A percentile compares a stretch with the other conserved stretches of the same genome.
Conservation (phyloP, 2,888 invertebrate species). For the Abrostola tripartita region DNA sequence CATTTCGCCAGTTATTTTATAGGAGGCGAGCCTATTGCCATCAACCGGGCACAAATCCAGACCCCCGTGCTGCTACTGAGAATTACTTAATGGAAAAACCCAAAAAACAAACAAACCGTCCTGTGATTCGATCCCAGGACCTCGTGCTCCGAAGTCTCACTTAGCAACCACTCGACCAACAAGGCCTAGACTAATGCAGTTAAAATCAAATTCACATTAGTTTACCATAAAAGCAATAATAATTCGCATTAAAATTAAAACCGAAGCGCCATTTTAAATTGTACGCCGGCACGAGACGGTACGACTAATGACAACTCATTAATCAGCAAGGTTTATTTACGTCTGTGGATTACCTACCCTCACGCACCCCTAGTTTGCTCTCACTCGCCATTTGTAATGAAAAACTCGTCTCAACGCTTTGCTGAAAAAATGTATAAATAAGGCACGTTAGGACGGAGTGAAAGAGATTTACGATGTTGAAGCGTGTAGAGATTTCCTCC, state of each 20-base stretch:
- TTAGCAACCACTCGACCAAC: no score
- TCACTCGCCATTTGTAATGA: slow-evolving; percentile 26
- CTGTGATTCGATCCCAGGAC: no score
- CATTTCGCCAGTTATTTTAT: no score
- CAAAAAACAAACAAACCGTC: no score
- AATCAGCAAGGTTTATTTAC: slow-evolving; percentile 51
- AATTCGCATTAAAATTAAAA: slow-evolving; percentile 36
- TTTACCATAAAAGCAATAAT: slow-evolving; percentile 5
- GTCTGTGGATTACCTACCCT: slow-evolving; percentile 37
- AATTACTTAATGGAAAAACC: no score
- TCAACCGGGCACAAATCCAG: no score
- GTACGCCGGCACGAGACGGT: slow-evolving; percentile 30
- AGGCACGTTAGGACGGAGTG: slow-evolving; percentile 17
- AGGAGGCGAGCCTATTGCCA: no score
- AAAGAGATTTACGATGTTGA: slow-evolving; percentile 18
- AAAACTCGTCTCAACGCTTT: slow-evolving; percentile 30
- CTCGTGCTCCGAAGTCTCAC: no score
- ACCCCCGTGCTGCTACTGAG: no score
- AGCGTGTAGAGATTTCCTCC: slow-evolving; percentile 10
- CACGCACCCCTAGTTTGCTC: slow-evolving; percentile 20
- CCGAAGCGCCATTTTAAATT: slow-evolving; percentile 24
- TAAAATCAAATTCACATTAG: neutral
- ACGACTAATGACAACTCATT: slow-evolving; percentile 44
- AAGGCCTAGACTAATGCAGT: neutral
- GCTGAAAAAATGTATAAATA: slow-evolving; percentile 23